These are phyloP conservation scores for Catocala sponsa DNA, from an alignment of 2,888 invertebrate species.

Conservation along the genomic window DNA sequence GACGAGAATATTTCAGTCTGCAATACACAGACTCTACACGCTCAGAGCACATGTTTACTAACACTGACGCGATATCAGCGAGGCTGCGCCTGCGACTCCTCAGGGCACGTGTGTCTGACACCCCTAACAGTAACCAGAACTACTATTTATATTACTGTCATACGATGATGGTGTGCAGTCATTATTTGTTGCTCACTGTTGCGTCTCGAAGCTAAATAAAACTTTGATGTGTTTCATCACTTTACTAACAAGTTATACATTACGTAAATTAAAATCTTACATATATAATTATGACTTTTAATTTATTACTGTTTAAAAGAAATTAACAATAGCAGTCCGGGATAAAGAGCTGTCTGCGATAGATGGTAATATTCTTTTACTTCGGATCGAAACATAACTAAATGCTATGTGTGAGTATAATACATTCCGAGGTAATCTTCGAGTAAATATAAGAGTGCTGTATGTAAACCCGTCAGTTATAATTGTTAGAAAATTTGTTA, in stretches of 20 bases:
- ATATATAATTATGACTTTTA: too few relatives aligned
- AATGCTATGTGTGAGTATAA: too few relatives aligned
- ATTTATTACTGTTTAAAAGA: too few relatives aligned
- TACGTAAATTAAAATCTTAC: too few relatives aligned
- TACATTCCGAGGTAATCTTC: too few relatives aligned
- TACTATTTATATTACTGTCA: slow-evolving; percentile 65
- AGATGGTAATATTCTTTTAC: too few relatives aligned
- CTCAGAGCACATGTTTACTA: slow-evolving; percentile 61
- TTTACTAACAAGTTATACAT: not conserved
- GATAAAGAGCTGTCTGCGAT: too few relatives aligned
- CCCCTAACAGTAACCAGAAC: slow-evolving; percentile 70
- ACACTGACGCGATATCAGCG: slow-evolving; percentile 45
- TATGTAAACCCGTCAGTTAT: too few relatives aligned
- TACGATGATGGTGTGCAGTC: slow-evolving; percentile 59
- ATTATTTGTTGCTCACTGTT: slow-evolving; percentile 44
- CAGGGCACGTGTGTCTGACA: slow-evolving; percentile 57
- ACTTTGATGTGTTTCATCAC: not conserved
- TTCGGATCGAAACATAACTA: too few relatives aligned
- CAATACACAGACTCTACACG: slow-evolving; percentile 34
- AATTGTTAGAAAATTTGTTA: too few relatives aligned
- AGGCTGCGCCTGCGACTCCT: slow-evolving; percentile 66
- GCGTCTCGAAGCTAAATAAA: slow-evolving; percentile 26
- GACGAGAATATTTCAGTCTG: slow-evolving; percentile 36
- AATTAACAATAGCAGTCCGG: too few relatives aligned
- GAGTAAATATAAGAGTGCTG: too few relatives aligned